Evolutionary conservation across 2,888 invertebrate genomes (phyloP), one percentile per base, ranked within the genome.

Genomic region (Harpalus rufipes): DNA sequence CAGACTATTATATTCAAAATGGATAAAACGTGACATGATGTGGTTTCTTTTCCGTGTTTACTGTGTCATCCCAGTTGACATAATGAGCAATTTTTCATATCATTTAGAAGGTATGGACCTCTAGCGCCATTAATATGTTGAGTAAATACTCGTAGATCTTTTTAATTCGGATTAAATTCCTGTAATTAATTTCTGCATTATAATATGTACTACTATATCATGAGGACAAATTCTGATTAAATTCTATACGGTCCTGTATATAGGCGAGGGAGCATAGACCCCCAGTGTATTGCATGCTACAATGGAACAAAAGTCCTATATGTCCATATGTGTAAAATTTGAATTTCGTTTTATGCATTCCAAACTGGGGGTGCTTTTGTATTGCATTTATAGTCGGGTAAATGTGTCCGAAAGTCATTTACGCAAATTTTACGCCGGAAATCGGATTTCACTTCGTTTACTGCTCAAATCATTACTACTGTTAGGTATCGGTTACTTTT

Each of bases 311-410:
- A 18, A n/a, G n/a, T 41, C 41, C 68, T 8, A 39, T 8, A 39
- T 63, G 18, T 16, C 16, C 41, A 16, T 72, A 72, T 74, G 72
- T 74, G 72, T 74, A 74, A 74, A 74, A 74, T 74, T 74, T 44
- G 18, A n/a, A 74, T 44, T 44, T 21, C 72, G 41, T 44, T 74
- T 44, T 74, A 41, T 18, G 41, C 41, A 51, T 44, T 18, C 12
- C 16, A 41, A 44, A 74, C 72, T 74, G 44, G 72, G 72, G 72
- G 72, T 44, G 72, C 72, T 18, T 18, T 74, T 74, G 72, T 44
- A 74, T 74, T 7, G 68, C 32, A 8, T 68, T 63, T 68, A 68
- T 39, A 32, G 39, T n/a, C 12, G 72, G 16, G 16, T 44, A 74
- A 74, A 74, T 18, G 18, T 68, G 72, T 16, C 44, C 0, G 51